Conservation (phyloP, 2,888 invertebrate genomes). For the Crepidodera aurea region DNA sequence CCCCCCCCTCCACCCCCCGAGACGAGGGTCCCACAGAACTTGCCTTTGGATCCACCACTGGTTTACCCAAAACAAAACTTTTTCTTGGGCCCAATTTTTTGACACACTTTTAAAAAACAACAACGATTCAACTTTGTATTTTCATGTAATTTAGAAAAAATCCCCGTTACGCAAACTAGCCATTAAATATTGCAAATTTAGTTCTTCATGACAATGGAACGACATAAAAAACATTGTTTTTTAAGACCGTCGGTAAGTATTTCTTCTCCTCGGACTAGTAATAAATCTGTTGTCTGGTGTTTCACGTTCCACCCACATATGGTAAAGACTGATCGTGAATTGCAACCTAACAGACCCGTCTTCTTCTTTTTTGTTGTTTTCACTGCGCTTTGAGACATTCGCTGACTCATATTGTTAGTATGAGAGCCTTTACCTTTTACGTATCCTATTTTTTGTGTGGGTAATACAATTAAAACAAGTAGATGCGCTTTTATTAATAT, state of each 20-base stretch:
- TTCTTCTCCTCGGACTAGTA: background rate
- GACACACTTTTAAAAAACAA: too few species aligned
- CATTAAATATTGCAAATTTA: background rate
- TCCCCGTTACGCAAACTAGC: too few species aligned
- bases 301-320: conserved; percentile 34
- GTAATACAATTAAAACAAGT: background rate
- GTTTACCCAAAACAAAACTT: too few species aligned
- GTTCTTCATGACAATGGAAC: background rate
- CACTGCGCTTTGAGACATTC: conserved; percentile 20
- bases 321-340: conserved; percentile 25
- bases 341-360: conserved; percentile 21
- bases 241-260: background rate
- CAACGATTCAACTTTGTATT: too few species aligned
- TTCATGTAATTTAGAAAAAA: too few species aligned
- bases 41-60: too few species aligned
- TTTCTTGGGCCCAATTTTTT: too few species aligned
- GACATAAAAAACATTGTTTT: background rate
- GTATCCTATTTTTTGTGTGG: background rate
- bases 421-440: background rate
- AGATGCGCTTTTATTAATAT: background rate
- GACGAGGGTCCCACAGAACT: too few species aligned
- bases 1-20: too few species aligned
- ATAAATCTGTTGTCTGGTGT: conserved; percentile 28
- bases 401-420: background rate
- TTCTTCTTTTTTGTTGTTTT: conserved; percentile 24